These are phyloP conservation scores for Chlamydotis undulata DNA, from an alignment of 2,113 vertebrate genomes.

Conservation along the genomic window DNA sequence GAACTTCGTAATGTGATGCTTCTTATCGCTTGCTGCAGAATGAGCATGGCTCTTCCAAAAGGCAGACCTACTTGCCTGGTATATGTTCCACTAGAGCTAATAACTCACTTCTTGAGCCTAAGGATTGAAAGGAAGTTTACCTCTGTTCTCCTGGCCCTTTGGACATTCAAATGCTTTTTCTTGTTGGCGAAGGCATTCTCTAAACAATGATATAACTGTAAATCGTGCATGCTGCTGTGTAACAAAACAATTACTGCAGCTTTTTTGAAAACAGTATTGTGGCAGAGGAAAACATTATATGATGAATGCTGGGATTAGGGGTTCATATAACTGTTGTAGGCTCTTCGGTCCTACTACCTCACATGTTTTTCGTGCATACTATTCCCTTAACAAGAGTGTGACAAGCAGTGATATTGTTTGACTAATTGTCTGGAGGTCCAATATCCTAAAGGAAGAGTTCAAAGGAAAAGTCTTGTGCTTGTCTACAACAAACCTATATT, in stretches of 20 bases:
- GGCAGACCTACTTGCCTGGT: neutral
- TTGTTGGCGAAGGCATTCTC: neutral
- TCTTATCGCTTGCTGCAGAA: slow-evolving; percentile 6
- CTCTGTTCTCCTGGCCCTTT: neutral
- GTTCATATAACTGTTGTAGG: neutral
- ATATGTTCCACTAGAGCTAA: neutral
- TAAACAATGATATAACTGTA: neutral
- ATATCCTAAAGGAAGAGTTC: neutral
- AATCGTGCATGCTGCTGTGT: neutral
- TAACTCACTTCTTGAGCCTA: neutral
- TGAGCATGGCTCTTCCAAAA: neutral
- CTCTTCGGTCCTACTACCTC: neutral
- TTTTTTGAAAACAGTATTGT: neutral
- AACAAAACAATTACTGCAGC: neutral
- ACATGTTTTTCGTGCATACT: neutral
- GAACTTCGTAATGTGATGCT: neutral
- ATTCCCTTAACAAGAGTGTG: neutral
- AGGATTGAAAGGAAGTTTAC: neutral
- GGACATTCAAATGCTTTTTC: neutral
- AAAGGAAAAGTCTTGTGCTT: neutral
- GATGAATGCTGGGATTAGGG: neutral
- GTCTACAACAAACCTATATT: fast-evolving
- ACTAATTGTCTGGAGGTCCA: neutral
- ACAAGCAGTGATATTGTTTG: neutral
- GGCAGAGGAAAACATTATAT: neutral